Evolutionary conservation across 2,797 vertebrate species (phyloP).

Genomic region (Brotula barbata): DNA sequence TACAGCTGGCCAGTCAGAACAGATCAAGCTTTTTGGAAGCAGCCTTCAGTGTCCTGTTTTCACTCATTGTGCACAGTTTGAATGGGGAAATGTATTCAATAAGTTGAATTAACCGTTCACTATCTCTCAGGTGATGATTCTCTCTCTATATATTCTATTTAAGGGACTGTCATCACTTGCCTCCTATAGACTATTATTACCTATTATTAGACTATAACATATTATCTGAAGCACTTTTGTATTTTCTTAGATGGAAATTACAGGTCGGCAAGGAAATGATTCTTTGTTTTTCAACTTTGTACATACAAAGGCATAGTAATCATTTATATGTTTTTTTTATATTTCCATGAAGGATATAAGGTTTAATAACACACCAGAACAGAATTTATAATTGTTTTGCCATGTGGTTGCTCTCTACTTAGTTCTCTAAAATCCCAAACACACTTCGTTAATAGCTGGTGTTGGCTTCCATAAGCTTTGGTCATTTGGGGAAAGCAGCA

Average conservation of each 20-base stretch:
- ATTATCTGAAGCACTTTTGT: conserved; percentile 43
- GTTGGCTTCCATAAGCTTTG: not conserved
- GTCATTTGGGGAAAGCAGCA: not conserved
- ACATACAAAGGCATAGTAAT: too few relatives aligned
- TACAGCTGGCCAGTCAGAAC: too few relatives aligned
- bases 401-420: not conserved
- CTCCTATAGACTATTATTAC: conserved; percentile 30
- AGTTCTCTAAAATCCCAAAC: not conserved
- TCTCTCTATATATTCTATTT: too few relatives aligned
- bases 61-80: too few relatives aligned
- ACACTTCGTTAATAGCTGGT: not conserved
- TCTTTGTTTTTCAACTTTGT: not conserved
- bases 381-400: not conserved
- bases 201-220: conserved; percentile 34
- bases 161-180: conserved; percentile 36
- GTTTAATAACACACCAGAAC: conserved; percentile 13
- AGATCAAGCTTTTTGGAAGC: too few relatives aligned
- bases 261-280: conserved; percentile 46
- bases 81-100: conserved; percentile 13
- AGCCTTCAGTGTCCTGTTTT: too few relatives aligned
- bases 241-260: conserved; percentile 47
- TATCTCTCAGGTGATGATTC: too few relatives aligned
- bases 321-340: too few relatives aligned
- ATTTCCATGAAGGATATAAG: conserved; percentile 20
- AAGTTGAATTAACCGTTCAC: too few relatives aligned